A percentile compares a stretch with the other conserved stretches of the same genome.
Conservation (phyloP, 2,888 invertebrate species). For the Ennomos fuscantarius region DNA sequence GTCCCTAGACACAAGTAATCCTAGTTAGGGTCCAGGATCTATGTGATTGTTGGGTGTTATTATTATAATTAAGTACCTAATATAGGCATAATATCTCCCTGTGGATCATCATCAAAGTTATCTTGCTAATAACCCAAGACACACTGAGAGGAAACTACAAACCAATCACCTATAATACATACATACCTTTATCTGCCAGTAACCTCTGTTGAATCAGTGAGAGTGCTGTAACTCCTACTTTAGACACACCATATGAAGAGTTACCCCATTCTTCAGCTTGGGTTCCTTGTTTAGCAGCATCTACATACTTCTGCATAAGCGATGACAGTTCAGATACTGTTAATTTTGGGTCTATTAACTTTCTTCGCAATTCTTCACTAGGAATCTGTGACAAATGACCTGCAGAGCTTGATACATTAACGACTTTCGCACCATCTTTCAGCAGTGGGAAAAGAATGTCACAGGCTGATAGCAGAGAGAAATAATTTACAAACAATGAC, state of each 20-base stretch:
- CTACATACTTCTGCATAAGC: constrained; percentile 87
- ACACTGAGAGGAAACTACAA: too few relatives aligned
- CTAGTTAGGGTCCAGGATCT: too few relatives aligned
- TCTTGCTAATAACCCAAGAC: too few relatives aligned
- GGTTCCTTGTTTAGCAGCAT: constrained; percentile 76
- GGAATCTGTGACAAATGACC: constrained; percentile 87
- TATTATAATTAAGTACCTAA: neutral
- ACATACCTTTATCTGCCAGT: constrained; percentile 60
- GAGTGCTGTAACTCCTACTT: constrained; percentile 90
- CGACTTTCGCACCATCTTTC: constrained; percentile 88
- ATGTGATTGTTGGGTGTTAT: too few relatives aligned
- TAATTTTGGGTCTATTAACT: constrained; percentile 80
- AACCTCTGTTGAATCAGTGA: constrained; percentile 87
- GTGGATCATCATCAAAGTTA: too few relatives aligned
- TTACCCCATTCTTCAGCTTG: constrained; percentile 82
- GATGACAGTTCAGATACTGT: constrained; percentile 84
- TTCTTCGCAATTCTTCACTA: constrained; percentile 74
- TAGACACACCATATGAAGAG: constrained; percentile 89
- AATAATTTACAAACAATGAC: constrained; percentile 89
- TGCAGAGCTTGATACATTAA: constrained; percentile 88
- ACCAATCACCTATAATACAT: neutral
- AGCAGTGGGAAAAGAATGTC: constrained; percentile 89
- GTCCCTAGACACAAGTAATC: too few relatives aligned
- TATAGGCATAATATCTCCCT: too few relatives aligned
- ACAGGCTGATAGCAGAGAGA: constrained; percentile 86